Conservation (phyloP, 2,113 vertebrate species). For the Porphyrio hochstetteri region DNA sequence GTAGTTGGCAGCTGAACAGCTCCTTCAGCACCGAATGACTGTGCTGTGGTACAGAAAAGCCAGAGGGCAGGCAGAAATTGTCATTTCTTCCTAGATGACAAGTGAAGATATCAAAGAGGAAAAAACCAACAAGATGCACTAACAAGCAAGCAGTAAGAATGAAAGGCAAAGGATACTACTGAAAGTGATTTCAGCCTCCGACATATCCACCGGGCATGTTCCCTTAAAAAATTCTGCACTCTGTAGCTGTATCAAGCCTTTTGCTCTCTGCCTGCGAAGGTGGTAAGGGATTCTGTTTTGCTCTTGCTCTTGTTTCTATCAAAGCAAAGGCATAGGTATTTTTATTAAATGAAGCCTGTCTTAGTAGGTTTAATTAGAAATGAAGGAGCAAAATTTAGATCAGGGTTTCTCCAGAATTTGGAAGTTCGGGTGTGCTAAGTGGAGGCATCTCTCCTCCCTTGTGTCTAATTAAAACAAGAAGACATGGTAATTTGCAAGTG, state of each 20-base stretch:
- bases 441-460: not conserved
- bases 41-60: not conserved
- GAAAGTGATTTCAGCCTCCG: not conserved
- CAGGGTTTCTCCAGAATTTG: not conserved
- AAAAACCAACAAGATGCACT: not conserved
- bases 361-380: not conserved
- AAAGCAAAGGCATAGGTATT: not conserved
- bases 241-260: not conserved
- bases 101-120: not conserved
- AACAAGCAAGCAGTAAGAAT: not conserved
- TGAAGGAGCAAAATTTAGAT: not conserved
- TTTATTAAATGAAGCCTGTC: not conserved
- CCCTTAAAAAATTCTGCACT: not conserved
- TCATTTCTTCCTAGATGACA: not conserved
- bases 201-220: not conserved
- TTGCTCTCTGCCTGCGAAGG: not conserved
- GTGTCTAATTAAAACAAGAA: not conserved
- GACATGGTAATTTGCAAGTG: not conserved
- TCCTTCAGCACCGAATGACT: not conserved
- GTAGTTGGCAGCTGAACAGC: not conserved
- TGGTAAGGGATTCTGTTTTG: constrained; percentile 10
- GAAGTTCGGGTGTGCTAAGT: not conserved
- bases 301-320: not conserved
- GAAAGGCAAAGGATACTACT: not conserved
- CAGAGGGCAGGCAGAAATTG: not conserved